phyloP scores from a whole-genome alignment of 2,888 invertebrate genomes.

The Latrodectus elegans region DNA sequence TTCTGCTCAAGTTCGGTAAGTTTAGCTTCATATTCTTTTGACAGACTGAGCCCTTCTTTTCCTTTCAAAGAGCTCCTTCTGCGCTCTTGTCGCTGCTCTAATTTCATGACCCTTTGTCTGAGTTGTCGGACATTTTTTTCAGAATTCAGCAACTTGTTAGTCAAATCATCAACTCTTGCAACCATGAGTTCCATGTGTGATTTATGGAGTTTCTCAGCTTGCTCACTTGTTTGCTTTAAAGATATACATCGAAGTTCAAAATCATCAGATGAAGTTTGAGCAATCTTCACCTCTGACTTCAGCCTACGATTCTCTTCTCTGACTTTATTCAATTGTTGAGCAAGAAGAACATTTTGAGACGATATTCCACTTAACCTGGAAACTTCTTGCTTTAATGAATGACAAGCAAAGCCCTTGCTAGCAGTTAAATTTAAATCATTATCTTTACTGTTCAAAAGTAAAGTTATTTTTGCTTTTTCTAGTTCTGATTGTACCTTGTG shows the following conservation, averaged over 20 bases:
- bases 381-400: slow-evolving; percentile 54
- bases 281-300: slow-evolving; percentile 69
- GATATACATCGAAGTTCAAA: slow-evolving; percentile 71
- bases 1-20: slow-evolving; percentile 67
- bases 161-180: slow-evolving; percentile 87
- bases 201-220: slow-evolving; percentile 79
- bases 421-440: slow-evolving; percentile 20
- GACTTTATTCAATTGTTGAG: slow-evolving; percentile 54
- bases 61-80: slow-evolving; percentile 89
- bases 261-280: slow-evolving; percentile 70
- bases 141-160: slow-evolving; percentile 85
- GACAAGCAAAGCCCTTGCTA: slow-evolving; percentile 46
- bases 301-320: slow-evolving; percentile 66
- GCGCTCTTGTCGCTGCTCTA: slow-evolving; percentile 85
- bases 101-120: slow-evolving; percentile 86
- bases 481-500: slow-evolving; percentile 61
- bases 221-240: slow-evolving; percentile 77
- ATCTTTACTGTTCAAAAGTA: slow-evolving; percentile 44
- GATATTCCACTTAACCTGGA: slow-evolving; percentile 49
- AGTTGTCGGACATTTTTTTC: slow-evolving; percentile 85
- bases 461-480: slow-evolving; percentile 59
- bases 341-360: slow-evolving; percentile 55
- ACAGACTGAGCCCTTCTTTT: slow-evolving; percentile 68
- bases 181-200: slow-evolving; percentile 85
- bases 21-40: slow-evolving; percentile 67